Evolutionary conservation across 2,113 vertebrate species (phyloP).

Genomic region (Hiodon tergisus): DNA sequence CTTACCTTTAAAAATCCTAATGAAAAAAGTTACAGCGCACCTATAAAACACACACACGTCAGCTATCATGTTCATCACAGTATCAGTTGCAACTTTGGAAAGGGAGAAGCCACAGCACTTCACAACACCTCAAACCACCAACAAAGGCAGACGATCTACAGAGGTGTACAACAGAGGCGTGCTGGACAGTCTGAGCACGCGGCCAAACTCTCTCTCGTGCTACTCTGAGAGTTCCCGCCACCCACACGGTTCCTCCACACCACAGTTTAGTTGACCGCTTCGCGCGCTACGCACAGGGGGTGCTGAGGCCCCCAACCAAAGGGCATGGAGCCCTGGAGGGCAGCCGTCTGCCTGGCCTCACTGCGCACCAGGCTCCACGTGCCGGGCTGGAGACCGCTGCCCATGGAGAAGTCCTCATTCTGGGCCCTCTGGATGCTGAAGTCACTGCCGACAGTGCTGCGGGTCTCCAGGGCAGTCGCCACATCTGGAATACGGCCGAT

Average conservation of each 20-base stretch:
- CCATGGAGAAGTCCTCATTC: not conserved
- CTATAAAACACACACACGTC: not conserved
- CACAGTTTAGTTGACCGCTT: slow-evolving; percentile 55
- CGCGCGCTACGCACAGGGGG: slow-evolving; percentile 51
- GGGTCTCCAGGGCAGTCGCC: not conserved
- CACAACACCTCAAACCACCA: not conserved
- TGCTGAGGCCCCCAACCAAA: slow-evolving; percentile 56
- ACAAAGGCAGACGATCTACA: not conserved
- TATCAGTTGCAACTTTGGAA: not conserved
- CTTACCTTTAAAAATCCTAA: not conserved
- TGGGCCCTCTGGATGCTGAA: not conserved
- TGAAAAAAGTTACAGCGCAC: not conserved
- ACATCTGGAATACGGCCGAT: not conserved
- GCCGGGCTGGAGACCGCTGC: slow-evolving; percentile 18
- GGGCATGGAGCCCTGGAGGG: slow-evolving; percentile 42
- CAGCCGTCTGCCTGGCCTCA: slow-evolving; percentile 41
- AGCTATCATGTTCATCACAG: slow-evolving; percentile 4
- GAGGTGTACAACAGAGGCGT: not conserved
- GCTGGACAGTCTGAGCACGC: not conserved
- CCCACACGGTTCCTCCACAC: not conserved
- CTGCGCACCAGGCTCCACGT: slow-evolving; percentile 57
- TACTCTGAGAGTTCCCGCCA: not conserved
- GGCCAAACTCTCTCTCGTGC: not conserved
- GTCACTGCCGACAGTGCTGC: slow-evolving; percentile 1
- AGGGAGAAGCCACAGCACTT: too few species aligned